A percentile compares a stretch with the other conserved stretches of the same genome.
Evolutionary conservation across 2,888 invertebrate species (phyloP).

Genomic region (Seladonia tumulorum): DNA sequence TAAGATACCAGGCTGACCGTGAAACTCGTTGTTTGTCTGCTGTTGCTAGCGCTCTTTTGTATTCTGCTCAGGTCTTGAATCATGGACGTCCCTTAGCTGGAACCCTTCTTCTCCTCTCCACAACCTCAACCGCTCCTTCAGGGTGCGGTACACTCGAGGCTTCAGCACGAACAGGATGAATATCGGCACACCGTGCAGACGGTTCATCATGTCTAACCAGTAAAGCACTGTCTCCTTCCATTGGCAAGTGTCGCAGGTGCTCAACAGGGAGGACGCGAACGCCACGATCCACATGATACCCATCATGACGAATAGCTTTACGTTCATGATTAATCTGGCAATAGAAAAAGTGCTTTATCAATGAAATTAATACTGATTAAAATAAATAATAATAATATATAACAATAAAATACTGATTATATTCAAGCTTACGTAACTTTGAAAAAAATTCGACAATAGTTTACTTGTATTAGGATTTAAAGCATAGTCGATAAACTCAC

Average conservation of each 20-base stretch:
- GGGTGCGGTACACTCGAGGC: slow-evolving; percentile 87
- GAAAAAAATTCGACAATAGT: no score
- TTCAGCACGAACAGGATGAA: slow-evolving; percentile 91
- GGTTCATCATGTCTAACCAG: slow-evolving; percentile 88
- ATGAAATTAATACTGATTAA: neutral
- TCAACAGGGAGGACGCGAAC: slow-evolving; percentile 75
- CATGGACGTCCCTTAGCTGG: slow-evolving; percentile 56
- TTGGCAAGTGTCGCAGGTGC: slow-evolving; percentile 56
- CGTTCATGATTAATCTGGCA: slow-evolving; percentile 88
- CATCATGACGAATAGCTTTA: slow-evolving; percentile 92
- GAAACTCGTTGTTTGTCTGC: slow-evolving; percentile 76
- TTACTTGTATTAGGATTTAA: no score
- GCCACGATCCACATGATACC: slow-evolving; percentile 89
- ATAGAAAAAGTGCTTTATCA: neutral
- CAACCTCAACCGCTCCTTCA: slow-evolving; percentile 86
- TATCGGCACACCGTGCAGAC: slow-evolving; percentile 90
- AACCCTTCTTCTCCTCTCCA: slow-evolving; percentile 25
- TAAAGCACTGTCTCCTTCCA: slow-evolving; percentile 79
- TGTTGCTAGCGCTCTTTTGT: slow-evolving; percentile 75
- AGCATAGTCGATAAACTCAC: no score
- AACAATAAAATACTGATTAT: neutral
- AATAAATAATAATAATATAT: no score
- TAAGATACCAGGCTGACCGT: slow-evolving; percentile 59
- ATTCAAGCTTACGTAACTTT: neutral
- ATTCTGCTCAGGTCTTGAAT: slow-evolving; percentile 74